Evolutionary conservation across 2,888 invertebrate species (phyloP).

Genomic region (Lasioglossum marginatum): DNA sequence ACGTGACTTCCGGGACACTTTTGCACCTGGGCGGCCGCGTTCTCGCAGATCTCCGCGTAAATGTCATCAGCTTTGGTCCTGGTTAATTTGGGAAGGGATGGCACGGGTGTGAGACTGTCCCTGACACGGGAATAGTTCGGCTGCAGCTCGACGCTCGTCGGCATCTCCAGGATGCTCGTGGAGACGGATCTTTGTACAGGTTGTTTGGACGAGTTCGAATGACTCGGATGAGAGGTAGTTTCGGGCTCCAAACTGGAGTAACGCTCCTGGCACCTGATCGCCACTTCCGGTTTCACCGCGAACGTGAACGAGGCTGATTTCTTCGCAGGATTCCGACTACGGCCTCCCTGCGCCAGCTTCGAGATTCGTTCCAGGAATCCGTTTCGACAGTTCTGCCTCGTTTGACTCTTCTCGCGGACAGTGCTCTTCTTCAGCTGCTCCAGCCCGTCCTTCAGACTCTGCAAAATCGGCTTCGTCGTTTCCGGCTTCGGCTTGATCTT

Average conservation of each 20-base stretch:
- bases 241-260: conserved; percentile 82
- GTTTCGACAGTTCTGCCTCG: conserved; percentile 72
- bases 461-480: conserved; percentile 81
- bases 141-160: conserved; percentile 78
- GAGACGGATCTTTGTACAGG: conserved; percentile 82
- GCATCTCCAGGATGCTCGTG: conserved; percentile 81
- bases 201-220: conserved; percentile 73
- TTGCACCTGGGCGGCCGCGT: conserved; percentile 63
- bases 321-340: conserved; percentile 81
- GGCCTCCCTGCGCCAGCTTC: conserved; percentile 80
- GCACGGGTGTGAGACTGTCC: conserved; percentile 80
- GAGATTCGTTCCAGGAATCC: conserved; percentile 81
- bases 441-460: conserved; percentile 80
- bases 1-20: conserved; percentile 81
- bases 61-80: conserved; percentile 79
- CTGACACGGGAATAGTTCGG: conserved; percentile 81
- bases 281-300: conserved; percentile 81
- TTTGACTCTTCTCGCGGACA: conserved; percentile 74
- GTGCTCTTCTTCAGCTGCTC: conserved; percentile 80
- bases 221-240: conserved; percentile 75
- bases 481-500: conserved; percentile 82
- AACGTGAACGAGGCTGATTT: conserved; percentile 85
- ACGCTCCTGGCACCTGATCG: conserved; percentile 80
- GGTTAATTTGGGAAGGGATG: conserved; percentile 71
- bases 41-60: conserved; percentile 83